Evolutionary conservation across 2,888 invertebrate species (phyloP), one percentile per base, ranked within the genome.

Genomic region (Atrina japonica): DNA sequence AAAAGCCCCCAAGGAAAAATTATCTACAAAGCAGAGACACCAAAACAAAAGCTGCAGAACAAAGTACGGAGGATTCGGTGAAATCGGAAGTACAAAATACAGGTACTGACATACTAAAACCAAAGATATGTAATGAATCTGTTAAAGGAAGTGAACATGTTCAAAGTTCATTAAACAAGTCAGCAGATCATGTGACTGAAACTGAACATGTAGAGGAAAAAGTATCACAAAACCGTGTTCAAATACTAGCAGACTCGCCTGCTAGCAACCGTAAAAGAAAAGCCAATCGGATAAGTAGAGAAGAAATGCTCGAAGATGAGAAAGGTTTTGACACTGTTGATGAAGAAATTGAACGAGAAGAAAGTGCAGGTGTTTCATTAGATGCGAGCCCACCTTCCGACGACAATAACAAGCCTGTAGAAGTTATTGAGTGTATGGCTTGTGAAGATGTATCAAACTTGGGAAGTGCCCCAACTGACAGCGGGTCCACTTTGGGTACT

Each of bases 1-100:
- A 78, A 66, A 80, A 77, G 53, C 68, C 72, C 2, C 74, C 70
- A 21, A 43, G 52, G 25, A 29, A 65, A 11, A 70, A 58, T 49
- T 65, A 68, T 27, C 21, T 52, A 41, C 27, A 30, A 5, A 56
- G 50, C 35, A 47, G 43, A 52, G 65, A 66, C 7, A n/a, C n/a
- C 16, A 7, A 27, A 3, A 40, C 63, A 5, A 45, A 60, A 14
- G 27, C 40, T 23, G 64, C 64, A 30, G 25, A 41, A 16, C 63
- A 53, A 14, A 67, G 41, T 58, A 59, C 23, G 29, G 56, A 61
- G 30, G 49, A 43, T 23, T 29, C 14, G n/a, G n/a, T n/a, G n/a
- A n/a, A n/a, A n/a, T n/a, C n/a, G n/a, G n/a, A n/a, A n/a, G n/a
- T n/a, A n/a, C n/a, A n/a, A n/a, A n/a, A n/a, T n/a, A n/a, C n/a